Evolutionary conservation across 2,113 vertebrate species (phyloP), one percentile per base, ranked within the genome.

Genomic region (Seriola aureovittata): DNA sequence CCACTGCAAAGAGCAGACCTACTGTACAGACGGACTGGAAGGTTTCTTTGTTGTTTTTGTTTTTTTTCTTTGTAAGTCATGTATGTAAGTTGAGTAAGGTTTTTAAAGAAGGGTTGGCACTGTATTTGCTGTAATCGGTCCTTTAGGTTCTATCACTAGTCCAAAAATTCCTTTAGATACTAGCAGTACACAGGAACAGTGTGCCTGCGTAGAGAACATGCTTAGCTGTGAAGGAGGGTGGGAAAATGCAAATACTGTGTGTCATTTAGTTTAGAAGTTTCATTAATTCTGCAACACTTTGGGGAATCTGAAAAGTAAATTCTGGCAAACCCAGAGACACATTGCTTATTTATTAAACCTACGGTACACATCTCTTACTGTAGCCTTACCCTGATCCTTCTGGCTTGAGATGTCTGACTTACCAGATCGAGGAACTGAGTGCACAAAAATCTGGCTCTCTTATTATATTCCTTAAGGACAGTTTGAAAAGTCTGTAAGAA

Each of bases 11-110:
- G 40, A 58, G 73, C 78, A 88, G 77, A 86, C 17, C 72, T 75
- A 80, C 87, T 91, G 89, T 92, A 92, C 85, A 90, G 69, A 79
- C 75, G 67, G 81, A 87, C 60, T 60, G 66, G 58, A 68, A 40
- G 36, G 11, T 34, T 17, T 71, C 69, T 63, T 55, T 52, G 1
- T 64, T 62, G 1, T 58, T 25, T 52, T 67, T 66, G 81, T 44
- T 48, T 14, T 54, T 73, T 74, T 74, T 67, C 8, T 77, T 50
- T 63, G 0, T 59, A 57, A 42, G 65, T 78, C 11, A 46, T 68
- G n/a, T 81, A 46, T 40, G n/a, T 79, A 42, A 19, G 23, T 68
- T 67, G 57, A 66, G 69, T 69, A 36, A 58, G 50, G 34, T 52
- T 46, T 14, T 32, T 23, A 54, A 69, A 66, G 71, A 60, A 82